A percentile compares a stretch with the other conserved stretches of the same genome.
Conservation (phyloP, 2,888 invertebrate species). For the Drosophila buzzatii region DNA sequence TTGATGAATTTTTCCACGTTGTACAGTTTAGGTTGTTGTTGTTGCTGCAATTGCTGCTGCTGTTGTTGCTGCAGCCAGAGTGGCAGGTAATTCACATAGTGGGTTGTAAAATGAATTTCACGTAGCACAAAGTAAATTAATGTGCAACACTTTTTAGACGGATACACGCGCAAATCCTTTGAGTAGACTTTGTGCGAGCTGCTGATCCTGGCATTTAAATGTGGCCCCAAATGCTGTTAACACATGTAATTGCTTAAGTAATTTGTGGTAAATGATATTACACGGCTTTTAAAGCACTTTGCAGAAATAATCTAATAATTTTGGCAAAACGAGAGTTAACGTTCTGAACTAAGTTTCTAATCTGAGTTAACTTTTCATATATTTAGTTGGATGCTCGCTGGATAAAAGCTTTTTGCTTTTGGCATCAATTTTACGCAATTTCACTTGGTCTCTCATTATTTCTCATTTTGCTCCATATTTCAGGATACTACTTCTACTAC, state of each 20-base stretch:
- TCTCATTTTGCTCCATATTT: background rate
- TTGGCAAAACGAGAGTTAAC: background rate
- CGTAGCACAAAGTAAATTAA: conserved; percentile 63
- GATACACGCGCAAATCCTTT: conserved; percentile 13
- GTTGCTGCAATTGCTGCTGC: conserved; percentile 27
- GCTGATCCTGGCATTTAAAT: conserved; percentile 28
- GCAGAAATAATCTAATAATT: background rate
- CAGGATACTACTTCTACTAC: background rate
- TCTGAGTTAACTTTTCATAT: too few relatives aligned
- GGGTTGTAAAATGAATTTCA: conserved; percentile 58
- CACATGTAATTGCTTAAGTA: background rate
- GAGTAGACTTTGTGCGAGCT: conserved; percentile 17
- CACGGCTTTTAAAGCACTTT: background rate
- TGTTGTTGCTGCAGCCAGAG: conserved; percentile 8
- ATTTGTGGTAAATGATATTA: background rate
- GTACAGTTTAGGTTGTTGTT: conserved; percentile 55
- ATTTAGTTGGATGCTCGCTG: too few relatives aligned
- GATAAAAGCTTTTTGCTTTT: too few relatives aligned
- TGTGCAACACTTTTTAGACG: conserved; percentile 39
- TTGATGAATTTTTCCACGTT: conserved; percentile 78
- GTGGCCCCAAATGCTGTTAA: background rate
- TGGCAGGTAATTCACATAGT: conserved; percentile 40
- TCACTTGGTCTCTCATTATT: too few relatives aligned
- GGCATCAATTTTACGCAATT: too few relatives aligned
- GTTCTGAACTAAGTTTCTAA: too few relatives aligned